A percentile compares a stretch with the other conserved stretches of the same genome.
Conservation (phyloP, 2,888 invertebrate species). For the Nemapogon koenigi region DNA sequence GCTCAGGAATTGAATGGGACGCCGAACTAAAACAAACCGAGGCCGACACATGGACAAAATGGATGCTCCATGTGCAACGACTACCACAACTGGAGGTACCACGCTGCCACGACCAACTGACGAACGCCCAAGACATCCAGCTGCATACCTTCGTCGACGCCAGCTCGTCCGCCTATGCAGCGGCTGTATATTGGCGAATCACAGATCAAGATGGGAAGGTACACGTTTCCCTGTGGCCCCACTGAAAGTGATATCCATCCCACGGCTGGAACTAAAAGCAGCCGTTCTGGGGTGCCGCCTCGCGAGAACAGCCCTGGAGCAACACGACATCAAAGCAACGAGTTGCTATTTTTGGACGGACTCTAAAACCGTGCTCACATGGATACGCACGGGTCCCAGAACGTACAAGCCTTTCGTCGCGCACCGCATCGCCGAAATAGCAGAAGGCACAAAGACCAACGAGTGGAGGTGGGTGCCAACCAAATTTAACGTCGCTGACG, state of each 20-base stretch:
- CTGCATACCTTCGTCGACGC: slow-evolving; percentile 20
- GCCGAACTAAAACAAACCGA: no score
- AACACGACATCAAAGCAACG: neutral
- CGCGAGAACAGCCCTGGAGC: neutral
- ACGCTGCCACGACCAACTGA: neutral
- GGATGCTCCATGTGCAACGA: slow-evolving; percentile 2
- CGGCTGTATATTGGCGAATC: slow-evolving; percentile 18
- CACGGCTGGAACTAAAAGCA: slow-evolving; percentile 15
- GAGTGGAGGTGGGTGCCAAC: slow-evolving; percentile 13
- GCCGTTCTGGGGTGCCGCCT: slow-evolving; percentile 12
- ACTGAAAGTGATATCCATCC: slow-evolving; percentile 13
- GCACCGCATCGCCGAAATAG: slow-evolving; percentile 12
- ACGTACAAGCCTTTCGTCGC: neutral
- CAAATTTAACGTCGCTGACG: slow-evolving; percentile 12
- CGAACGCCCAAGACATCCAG: slow-evolving; percentile 12
- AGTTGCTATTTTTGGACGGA: slow-evolving; percentile 11
- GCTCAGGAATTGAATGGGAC: slow-evolving; percentile 17
- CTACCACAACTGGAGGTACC: slow-evolving; percentile 13
- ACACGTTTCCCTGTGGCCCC: slow-evolving; percentile 18
- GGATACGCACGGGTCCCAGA: neutral
- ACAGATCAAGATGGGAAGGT: slow-evolving; percentile 10
- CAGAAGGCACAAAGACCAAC: slow-evolving; percentile 7
- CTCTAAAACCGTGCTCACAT: neutral
- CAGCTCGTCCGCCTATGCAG: slow-evolving; percentile 18
- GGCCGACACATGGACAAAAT: slow-evolving; percentile 11